Evolutionary conservation across 2,888 invertebrate species (phyloP).

Genomic region (Drosophila atripex): DNA sequence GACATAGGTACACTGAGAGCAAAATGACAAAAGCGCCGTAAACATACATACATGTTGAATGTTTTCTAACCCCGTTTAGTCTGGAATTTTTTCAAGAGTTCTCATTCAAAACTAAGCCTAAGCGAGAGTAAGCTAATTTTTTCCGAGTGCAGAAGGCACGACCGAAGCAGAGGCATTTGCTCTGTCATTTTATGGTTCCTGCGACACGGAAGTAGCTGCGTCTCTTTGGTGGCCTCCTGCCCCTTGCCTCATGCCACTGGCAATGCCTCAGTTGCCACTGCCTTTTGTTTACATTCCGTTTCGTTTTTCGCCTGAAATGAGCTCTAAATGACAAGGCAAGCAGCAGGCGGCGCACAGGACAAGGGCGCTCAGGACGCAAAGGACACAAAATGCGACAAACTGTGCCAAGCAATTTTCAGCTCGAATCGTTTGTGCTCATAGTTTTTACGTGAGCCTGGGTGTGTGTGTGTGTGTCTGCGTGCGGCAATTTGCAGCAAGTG

Average conservation of each 20-base stretch:
- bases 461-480: constrained; percentile 16
- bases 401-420: constrained; percentile 76
- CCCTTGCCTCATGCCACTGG: constrained; percentile 31
- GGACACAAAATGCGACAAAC: constrained; percentile 62
- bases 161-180: constrained; percentile 51
- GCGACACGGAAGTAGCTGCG: constrained; percentile 56
- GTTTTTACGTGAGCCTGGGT: constrained; percentile 1
- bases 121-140: neutral
- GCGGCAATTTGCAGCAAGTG: constrained; percentile 70
- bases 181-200: constrained; percentile 71
- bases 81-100: neutral
- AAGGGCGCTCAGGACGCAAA: constrained; percentile 16
- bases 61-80: neutral
- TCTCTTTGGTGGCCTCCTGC: constrained; percentile 42
- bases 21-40: too few species aligned
- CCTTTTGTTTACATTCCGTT: constrained; percentile 72
- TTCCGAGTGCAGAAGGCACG: constrained; percentile 16
- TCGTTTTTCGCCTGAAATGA: constrained; percentile 61
- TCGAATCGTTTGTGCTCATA: constrained; percentile 63
- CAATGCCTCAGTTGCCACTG: constrained; percentile 21
- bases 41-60: neutral
- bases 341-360: constrained; percentile 25
- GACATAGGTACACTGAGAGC: neutral
- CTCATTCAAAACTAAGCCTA: too few species aligned
- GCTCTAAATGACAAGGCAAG: constrained; percentile 59